These are phyloP conservation scores for Etheostoma cragini DNA, from an alignment of 2,113 vertebrate genomes.

Conservation along the genomic window DNA sequence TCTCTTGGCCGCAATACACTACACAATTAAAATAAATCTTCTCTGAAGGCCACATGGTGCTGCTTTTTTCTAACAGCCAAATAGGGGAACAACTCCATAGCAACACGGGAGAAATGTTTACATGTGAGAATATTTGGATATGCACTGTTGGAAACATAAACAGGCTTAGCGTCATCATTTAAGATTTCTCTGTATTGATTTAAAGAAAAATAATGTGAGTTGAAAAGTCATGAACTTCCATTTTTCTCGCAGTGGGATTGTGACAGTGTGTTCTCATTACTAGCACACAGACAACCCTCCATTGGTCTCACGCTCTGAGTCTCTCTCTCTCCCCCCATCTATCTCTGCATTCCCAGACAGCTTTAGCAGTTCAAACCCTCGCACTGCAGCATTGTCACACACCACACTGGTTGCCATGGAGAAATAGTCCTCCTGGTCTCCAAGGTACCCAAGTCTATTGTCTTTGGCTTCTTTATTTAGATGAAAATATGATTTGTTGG, in stretches of 20 bases:
- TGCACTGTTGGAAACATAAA: slow-evolving; percentile 65
- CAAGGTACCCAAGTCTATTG: slow-evolving; percentile 87
- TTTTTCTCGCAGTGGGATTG: slow-evolving; percentile 73
- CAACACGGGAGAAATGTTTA: slow-evolving; percentile 70
- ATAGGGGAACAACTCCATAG: slow-evolving; percentile 70
- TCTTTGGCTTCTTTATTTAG: slow-evolving; percentile 88
- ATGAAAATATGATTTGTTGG: slow-evolving; percentile 86
- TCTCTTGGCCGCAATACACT: slow-evolving; percentile 64
- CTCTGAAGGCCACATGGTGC: slow-evolving; percentile 61
- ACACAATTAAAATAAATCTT: slow-evolving; percentile 77
- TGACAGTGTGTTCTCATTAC: slow-evolving; percentile 83
- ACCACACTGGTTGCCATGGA: slow-evolving; percentile 87
- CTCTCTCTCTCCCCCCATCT: slow-evolving; percentile 71
- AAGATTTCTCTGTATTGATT: slow-evolving; percentile 68
- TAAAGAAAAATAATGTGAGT: slow-evolving; percentile 70
- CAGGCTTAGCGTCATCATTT: slow-evolving; percentile 68
- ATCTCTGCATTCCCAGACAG: slow-evolving; percentile 84
- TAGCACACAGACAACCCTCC: slow-evolving; percentile 71
- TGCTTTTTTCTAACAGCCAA: slow-evolving; percentile 62
- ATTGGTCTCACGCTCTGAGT: slow-evolving; percentile 70
- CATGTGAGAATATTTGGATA: slow-evolving; percentile 62
- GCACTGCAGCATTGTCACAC: slow-evolving; percentile 84
- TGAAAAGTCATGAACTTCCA: slow-evolving; percentile 79
- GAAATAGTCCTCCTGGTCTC: slow-evolving; percentile 88
- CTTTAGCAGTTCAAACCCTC: slow-evolving; percentile 82